Base-by-base conservation (phyloP, 35 echinoderm and acorn worm species). In the Apostichopus californicus region DNA sequence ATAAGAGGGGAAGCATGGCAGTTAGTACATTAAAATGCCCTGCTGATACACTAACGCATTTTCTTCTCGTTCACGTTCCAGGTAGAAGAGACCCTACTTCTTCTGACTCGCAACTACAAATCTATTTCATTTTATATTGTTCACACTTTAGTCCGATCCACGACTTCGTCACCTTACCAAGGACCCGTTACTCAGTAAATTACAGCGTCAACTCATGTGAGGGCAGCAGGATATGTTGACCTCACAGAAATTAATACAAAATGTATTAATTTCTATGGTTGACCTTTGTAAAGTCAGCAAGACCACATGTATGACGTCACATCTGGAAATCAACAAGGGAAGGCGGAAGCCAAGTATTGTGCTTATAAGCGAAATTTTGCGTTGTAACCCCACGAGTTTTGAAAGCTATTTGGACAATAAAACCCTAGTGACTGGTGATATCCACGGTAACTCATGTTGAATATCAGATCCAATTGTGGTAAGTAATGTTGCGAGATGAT, bases 321-420 rank as follows among this genome's bases (percentile, higher is more conserved):
- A 60, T 75, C 71, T 75, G 71, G 71, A 75, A 75, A 75, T 4
- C 55, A 59, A 60, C 81, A 58, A 85, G 81, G 56, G 81, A 85
- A 85, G 81, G 81, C 81, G 81, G 81, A 85, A 85, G 81, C 81
- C 81, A 58, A 59, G 81, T 85, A 85, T 85, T 85, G 56, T 85
- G 81, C 81, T 85, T 85, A 59, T 59, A 22, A 85, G 81, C 57
- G 56, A 85, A 56, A 85, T 58, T 85, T 85, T 81, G 5, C 15
- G 55, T 59, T 85, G 55, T 20, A 60, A 22, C 81, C 55, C 20
- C 55, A 85, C 81, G 81, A 57, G 55, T 85, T 85, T 85, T 85
- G 57, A 56, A 59, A 59, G 81, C 80, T 85, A 58, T 85, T 85
- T 85, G 71, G 55, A 85, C 81, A 60, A 59, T 59, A 59, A 85